Evolutionary conservation across 2,113 vertebrate species (phyloP).

Genomic region (Merops nubicus): DNA sequence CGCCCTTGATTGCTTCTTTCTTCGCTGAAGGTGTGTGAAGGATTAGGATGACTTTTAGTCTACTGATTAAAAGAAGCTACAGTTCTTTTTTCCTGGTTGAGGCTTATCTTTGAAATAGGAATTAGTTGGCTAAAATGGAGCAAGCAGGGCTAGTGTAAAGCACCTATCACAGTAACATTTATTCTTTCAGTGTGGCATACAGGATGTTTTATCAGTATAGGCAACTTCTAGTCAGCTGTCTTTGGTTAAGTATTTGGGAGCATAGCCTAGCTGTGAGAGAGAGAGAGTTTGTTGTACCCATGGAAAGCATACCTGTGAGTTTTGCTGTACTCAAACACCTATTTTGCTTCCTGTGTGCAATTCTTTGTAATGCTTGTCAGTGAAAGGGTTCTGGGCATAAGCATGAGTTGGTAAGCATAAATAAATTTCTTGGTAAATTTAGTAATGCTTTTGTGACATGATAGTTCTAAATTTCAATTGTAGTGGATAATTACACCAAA

Average conservation of each 20-base stretch:
- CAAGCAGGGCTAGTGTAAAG: background rate
- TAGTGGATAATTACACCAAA: background rate
- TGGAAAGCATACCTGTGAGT: background rate
- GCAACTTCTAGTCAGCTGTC: background rate
- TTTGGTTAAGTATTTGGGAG: background rate
- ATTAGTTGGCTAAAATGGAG: background rate
- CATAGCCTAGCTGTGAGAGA: background rate
- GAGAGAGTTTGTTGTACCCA: background rate
- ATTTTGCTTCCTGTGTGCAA: background rate
- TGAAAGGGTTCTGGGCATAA: background rate
- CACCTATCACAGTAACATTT: background rate
- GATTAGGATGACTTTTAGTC: background rate
- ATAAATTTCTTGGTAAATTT: background rate
- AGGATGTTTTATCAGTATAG: background rate
- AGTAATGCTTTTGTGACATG: background rate
- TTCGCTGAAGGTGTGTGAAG: background rate
- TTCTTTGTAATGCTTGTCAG: background rate
- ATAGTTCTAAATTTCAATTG: background rate
- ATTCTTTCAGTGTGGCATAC: background rate
- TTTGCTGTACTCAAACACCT: background rate
- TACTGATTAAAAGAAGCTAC: background rate
- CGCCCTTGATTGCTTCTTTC: background rate
- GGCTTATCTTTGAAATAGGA: background rate
- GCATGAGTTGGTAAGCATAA: background rate
- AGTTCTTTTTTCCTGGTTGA: background rate